These are phyloP conservation scores for Bombyx mori DNA, from an alignment of 1,140 invertebrate genomes.

Conservation along the genomic window DNA sequence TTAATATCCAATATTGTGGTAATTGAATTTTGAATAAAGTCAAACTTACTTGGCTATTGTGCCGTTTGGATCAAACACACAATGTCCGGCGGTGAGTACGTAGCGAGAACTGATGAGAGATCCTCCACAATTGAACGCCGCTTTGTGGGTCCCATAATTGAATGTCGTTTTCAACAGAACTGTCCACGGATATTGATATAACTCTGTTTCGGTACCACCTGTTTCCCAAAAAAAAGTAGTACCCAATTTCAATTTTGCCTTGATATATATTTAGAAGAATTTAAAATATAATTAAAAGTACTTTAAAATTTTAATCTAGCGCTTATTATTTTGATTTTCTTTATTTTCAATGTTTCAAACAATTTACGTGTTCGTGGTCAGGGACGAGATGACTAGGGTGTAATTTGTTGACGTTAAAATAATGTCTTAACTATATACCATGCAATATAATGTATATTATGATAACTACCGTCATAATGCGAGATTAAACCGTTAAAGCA, in stretches of 20 bases:
- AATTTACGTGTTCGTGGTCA: no score
- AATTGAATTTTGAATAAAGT: no score
- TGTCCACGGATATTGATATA: constrained; percentile 56
- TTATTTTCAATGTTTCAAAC: no score
- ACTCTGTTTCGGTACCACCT: constrained; percentile 50
- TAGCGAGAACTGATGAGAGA: constrained; percentile 74
- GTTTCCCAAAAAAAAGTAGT: not conserved
- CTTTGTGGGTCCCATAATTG: constrained; percentile 21
- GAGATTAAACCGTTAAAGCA: no score
- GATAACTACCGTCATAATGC: no score
- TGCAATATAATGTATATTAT: no score
- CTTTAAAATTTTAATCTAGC: not conserved
- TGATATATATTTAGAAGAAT: not conserved
- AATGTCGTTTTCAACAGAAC: constrained; percentile 41
- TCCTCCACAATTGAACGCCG: constrained; percentile 72
- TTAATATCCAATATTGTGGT: no score
- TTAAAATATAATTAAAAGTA: not conserved
- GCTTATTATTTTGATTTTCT: not conserved
- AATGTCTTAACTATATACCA: no score
- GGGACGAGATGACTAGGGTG: no score
- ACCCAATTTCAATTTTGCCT: not conserved
- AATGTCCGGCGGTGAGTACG: constrained; percentile 80
- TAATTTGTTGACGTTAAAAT: no score
- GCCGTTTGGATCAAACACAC: constrained; percentile 58
- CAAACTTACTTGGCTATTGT: constrained; percentile 34